phyloP scores from a whole-genome alignment of 2,113 vertebrate genomes.

The Xenopus laevis region DNA sequence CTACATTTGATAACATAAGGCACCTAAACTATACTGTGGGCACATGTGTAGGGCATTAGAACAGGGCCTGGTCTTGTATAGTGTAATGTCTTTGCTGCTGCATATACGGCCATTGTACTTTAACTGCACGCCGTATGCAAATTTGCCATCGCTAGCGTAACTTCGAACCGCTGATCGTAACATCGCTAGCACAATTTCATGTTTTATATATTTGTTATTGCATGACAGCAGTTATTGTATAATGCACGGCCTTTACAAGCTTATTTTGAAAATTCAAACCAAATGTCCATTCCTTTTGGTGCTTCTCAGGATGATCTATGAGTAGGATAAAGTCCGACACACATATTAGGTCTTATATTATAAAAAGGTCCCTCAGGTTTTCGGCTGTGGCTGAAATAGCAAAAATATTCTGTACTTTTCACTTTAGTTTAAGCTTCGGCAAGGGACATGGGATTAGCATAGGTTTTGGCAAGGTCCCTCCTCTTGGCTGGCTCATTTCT shows the following conservation, averaged over 20 bases:
- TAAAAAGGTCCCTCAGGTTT: constrained; percentile 38
- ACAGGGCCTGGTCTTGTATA: too few relatives aligned
- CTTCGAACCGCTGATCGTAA: too few relatives aligned
- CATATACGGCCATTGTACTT: too few relatives aligned
- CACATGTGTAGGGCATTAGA: too few relatives aligned
- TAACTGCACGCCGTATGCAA: too few relatives aligned
- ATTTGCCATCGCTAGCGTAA: too few relatives aligned
- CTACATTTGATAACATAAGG: too few relatives aligned
- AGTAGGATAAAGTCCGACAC: constrained; percentile 28
- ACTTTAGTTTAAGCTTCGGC: constrained; percentile 40
- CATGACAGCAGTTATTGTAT: neutral
- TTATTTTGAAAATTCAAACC: constrained; percentile 27
- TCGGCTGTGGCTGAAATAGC: constrained; percentile 32
- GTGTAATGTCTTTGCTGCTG: too few relatives aligned
- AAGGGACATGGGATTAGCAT: constrained; percentile 39
- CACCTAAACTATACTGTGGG: too few relatives aligned
- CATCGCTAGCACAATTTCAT: too few relatives aligned
- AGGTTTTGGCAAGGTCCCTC: constrained; percentile 24
- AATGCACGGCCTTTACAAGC: constrained; percentile 6
- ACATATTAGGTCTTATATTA: constrained; percentile 31
- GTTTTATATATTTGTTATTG: constrained; percentile 12
- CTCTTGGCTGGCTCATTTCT: constrained; percentile 31
- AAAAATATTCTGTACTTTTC: constrained; percentile 40
- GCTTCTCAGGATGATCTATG: constrained; percentile 30
- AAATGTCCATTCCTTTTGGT: constrained; percentile 40